Evolutionary conservation across 2,888 invertebrate genomes (phyloP), one percentile per base, ranked within the genome.

Genomic region (Anthoptus insignis): DNA sequence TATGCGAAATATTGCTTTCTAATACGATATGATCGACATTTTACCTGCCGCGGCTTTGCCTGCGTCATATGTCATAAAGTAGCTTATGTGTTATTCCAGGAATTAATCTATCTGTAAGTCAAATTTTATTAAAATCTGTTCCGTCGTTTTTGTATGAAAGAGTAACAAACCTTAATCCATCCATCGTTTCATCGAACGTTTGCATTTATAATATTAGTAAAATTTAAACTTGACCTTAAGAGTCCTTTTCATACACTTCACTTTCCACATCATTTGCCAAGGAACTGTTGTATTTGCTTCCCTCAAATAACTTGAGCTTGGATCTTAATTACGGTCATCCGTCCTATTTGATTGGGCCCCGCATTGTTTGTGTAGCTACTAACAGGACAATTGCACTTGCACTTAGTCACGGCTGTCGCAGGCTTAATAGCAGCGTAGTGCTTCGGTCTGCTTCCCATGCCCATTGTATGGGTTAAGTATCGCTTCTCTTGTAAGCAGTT

Each of bases 311-410:
- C 84, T 88, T 82, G 81, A 81, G 80, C 74, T 74, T 61, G 24
- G 53, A 61, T 88, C 89, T 91, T 91, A 89, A 90, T 91, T 90
- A 88, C 87, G 74, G 76, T 77, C 88, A 88, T 91, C 89, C 89
- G 88, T 81, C 76, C 73, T 75, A 81, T 84, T 84, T 86, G 87
- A 90, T 88, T 88, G 87, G 83, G 77, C 77, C 81, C 80, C 81
- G 81, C 85, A 84, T 87, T 90, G 89, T 90, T 89, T 89, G 88
- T 78, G 73, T 75, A 78, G 77, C 79, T 65, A 72, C 79, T 82
- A 85, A 86, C 84, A 80, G 84, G 83, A 81, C 86, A 82, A 84
- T 85, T 88, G 86, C 84, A 81, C 82, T 79, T 84, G 84, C 86
- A 82, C 78, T 84, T 80, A 80, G 81, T 78, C 74, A 77, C 74